Conservation (phyloP, 2,113 vertebrate species). For the Pholis gunnellus region DNA sequence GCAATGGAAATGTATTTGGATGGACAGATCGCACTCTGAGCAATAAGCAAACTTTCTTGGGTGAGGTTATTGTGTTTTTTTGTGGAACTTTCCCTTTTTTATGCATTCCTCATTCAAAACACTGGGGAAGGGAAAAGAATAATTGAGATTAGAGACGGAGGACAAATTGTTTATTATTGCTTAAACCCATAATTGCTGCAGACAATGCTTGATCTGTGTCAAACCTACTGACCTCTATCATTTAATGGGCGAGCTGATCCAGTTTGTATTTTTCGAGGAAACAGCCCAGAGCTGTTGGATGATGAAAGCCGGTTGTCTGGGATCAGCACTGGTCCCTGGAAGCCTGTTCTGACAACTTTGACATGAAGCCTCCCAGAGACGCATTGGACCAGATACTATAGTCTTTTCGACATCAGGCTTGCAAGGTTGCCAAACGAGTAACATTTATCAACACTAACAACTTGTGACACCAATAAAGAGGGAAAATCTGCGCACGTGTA, state of each 20-base stretch:
- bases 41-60: not conserved
- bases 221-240: not conserved
- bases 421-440: slow-evolving; percentile 21
- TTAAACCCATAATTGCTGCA: not conserved
- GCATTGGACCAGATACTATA: slow-evolving; percentile 32
- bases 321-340: slow-evolving; percentile 24
- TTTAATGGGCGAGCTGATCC: slow-evolving; percentile 20
- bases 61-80: not conserved
- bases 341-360: slow-evolving; percentile 44
- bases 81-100: not conserved
- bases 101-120: not conserved
- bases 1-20: not conserved
- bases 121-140: not conserved
- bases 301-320: slow-evolving; percentile 39
- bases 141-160: not conserved
- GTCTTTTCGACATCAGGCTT: slow-evolving; percentile 16
- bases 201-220: not conserved
- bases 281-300: slow-evolving; percentile 21
- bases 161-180: not conserved
- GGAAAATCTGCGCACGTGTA: not conserved
- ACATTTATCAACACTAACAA: slow-evolving; percentile 20
- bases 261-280: slow-evolving; percentile 35
- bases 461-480: not conserved
- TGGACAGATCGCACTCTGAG: not conserved
- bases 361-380: slow-evolving; percentile 37